Conservation (phyloP, 1,140 invertebrate genomes). For the Eueides isabella region DNA sequence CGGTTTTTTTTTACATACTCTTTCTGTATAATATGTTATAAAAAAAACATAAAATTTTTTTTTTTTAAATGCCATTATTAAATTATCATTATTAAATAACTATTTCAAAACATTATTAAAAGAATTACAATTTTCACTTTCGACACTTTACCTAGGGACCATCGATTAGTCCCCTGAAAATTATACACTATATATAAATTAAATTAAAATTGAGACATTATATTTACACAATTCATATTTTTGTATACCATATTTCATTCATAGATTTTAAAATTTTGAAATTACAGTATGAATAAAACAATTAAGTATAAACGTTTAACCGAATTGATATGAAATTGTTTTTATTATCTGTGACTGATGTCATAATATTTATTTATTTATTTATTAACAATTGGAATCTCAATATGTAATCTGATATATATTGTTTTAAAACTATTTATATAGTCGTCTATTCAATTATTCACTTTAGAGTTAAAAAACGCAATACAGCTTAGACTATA, state of each 20-base stretch:
- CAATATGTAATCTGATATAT: neutral
- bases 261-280: neutral
- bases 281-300: neutral
- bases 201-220: neutral
- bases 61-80: too few species aligned
- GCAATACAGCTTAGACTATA: neutral
- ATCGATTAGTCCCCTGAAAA: neutral
- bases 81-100: too few species aligned
- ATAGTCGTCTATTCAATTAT: neutral
- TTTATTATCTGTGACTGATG: neutral
- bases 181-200: conserved; percentile 1
- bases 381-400: neutral
- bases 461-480: neutral
- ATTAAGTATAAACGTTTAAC: neutral
- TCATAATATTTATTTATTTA: neutral
- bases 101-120: too few species aligned
- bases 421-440: neutral
- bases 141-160: too few species aligned
- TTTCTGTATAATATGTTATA: too few species aligned
- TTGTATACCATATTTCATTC: conserved; percentile 21
- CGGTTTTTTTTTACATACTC: too few species aligned
- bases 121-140: too few species aligned
- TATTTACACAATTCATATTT: conserved; percentile 27
- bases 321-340: neutral
- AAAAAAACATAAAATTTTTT: too few species aligned